These are phyloP conservation scores for Chitala chitala DNA, from an alignment of 2,113 vertebrate genomes.

Conservation along the genomic window DNA sequence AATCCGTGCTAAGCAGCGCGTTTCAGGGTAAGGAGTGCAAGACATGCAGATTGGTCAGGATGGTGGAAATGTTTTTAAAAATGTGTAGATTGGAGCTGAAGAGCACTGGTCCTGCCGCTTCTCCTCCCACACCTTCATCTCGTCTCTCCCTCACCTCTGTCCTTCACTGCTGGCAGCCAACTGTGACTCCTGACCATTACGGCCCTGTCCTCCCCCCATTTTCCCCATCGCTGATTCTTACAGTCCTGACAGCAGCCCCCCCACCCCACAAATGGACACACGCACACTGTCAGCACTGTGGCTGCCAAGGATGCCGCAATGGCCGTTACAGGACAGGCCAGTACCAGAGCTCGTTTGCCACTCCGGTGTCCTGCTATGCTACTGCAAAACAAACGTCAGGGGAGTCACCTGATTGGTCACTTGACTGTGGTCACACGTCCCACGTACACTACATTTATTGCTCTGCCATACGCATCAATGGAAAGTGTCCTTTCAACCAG, in stretches of 20 bases:
- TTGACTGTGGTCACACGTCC: not conserved
- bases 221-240: slow-evolving; percentile 14
- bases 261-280: not conserved
- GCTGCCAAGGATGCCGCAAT: not conserved
- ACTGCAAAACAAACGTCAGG: not conserved
- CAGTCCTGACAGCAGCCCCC: not conserved
- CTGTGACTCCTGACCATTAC: slow-evolving; percentile 21
- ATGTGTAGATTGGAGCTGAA: not conserved
- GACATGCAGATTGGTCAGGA: not conserved
- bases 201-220: not conserved
- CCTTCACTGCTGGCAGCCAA: slow-evolving; percentile 22
- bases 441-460: not conserved
- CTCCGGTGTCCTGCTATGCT: not conserved
- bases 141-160: not conserved
- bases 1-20: not conserved
- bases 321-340: not conserved
- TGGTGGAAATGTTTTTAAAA: not conserved
- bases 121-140: not conserved
- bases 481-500: not conserved
- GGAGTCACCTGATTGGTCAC: not conserved
- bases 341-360: not conserved
- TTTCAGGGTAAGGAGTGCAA: not conserved
- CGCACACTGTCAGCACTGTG: not conserved
- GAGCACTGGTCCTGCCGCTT: not conserved
- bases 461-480: not conserved